phyloP scores from a whole-genome alignment of 2,797 vertebrate species.

The Sebastolobus altivelis region DNA sequence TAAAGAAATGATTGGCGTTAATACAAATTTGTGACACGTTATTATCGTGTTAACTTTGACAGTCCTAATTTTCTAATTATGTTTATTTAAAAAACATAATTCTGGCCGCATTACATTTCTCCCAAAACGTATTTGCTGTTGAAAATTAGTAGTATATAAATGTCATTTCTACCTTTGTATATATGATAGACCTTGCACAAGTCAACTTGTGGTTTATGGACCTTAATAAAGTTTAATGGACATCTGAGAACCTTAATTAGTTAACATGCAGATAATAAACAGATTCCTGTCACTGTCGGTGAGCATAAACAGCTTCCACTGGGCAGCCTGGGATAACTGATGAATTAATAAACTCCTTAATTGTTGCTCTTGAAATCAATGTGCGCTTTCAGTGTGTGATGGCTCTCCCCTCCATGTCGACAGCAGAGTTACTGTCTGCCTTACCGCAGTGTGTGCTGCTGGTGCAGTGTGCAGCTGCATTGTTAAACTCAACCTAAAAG shows the following conservation, averaged over 20 bases:
- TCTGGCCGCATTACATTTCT: neutral
- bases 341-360: slow-evolving; percentile 64
- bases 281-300: slow-evolving; percentile 30
- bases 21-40: too few species aligned
- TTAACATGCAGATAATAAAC: slow-evolving; percentile 51
- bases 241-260: slow-evolving; percentile 40
- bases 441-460: slow-evolving; percentile 41
- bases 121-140: neutral
- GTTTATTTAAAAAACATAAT: neutral
- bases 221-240: slow-evolving; percentile 56
- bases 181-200: slow-evolving; percentile 9
- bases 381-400: slow-evolving; percentile 18
- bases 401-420: slow-evolving; percentile 15
- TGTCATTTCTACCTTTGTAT: slow-evolving; percentile 27
- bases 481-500: slow-evolving; percentile 24
- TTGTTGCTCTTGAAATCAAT: slow-evolving; percentile 37
- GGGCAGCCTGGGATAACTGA: slow-evolving; percentile 39
- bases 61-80: neutral
- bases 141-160: neutral
- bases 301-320: slow-evolving; percentile 32
- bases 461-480: slow-evolving; percentile 41
- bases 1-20: too few species aligned
- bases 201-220: slow-evolving; percentile 48
- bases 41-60: too few species aligned
- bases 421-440: slow-evolving; percentile 23